A percentile compares a stretch with the other conserved stretches of the same genome.
Conservation (phyloP, 2,888 invertebrate species). For the Monoplex corrugatus region DNA sequence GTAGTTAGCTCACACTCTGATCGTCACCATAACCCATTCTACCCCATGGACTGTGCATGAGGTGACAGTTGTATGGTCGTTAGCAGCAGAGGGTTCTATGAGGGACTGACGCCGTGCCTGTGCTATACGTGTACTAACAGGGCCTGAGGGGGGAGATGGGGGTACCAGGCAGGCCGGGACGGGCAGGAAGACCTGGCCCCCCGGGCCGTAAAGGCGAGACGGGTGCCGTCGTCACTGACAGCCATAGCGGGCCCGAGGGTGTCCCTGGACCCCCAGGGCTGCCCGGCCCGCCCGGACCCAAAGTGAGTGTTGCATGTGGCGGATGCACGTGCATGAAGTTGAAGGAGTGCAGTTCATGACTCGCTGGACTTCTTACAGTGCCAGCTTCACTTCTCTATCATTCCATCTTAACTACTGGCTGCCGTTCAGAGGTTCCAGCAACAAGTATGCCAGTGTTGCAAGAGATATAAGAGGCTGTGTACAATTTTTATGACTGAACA, state of each 20-base stretch:
- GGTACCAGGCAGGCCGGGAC: constrained; percentile 60
- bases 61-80: constrained; percentile 19
- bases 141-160: constrained; percentile 63
- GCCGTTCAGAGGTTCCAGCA: too few species aligned
- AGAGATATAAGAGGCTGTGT: too few species aligned
- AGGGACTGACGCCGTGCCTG: constrained; percentile 20
- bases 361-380: neutral
- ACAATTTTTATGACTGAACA: too few species aligned
- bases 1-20: too few species aligned
- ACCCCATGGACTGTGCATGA: constrained; percentile 32
- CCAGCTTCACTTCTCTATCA: too few species aligned
- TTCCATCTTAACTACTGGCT: neutral
- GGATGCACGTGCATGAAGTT: constrained; percentile 29
- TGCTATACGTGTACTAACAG: constrained; percentile 56
- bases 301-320: constrained; percentile 58
- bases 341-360: neutral
- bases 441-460: too few species aligned
- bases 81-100: neutral
- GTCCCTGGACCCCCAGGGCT: constrained; percentile 51
- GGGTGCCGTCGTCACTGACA: constrained; percentile 88
- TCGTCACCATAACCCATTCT: too few species aligned
- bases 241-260: constrained; percentile 81
- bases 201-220: constrained; percentile 66
- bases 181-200: constrained; percentile 58
- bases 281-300: constrained; percentile 57